Evolutionary conservation across 2,797 vertebrate genomes (phyloP), one percentile per base, ranked within the genome.

Genomic region (Halcyon badia): DNA sequence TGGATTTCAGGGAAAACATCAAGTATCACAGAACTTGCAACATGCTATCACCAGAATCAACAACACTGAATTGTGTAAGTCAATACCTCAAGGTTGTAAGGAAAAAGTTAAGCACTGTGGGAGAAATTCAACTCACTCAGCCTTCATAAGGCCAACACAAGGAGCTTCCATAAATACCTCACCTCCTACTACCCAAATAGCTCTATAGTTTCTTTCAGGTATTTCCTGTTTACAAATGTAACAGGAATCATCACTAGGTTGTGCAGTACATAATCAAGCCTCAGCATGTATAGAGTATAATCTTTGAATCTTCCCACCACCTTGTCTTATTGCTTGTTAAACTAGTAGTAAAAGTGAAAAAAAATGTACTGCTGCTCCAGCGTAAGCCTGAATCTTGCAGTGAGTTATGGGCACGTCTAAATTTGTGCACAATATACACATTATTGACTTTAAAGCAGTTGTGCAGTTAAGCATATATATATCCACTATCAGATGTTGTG

Each of bases 61-160:
- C 49, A 87, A 17, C 0, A 2, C 14, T 54, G 69, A 83, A 42
- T 4, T 65, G 57, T 1, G 0, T 35, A 46, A 70, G 28, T 68
- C 41, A 86, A 14, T 24, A 61, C n/a, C 30, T 51, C 37, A 21
- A 84, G 30, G 21, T 44, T 72, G 16, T 69, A 66, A 72, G 62
- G 46, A 91, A 83, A 52, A 46, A 57, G 22, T 77, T 72, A 48
- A 85, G 51, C 22, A 30, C 22, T 70, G 49, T 51, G 83, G 19
- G 64, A 83, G 57, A 80, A 78, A 26, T 52, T 90, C 30, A 39
- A 22, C 31, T 31, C 51, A 18, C 31, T 31, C 51, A 82, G 22
- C 0, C 3, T 19, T 20, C 7, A 1, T 5, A 58, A 56, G 12
- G 3, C 19, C 33, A 86, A 14, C 28, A 41, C 25, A 46, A 5